Evolutionary conservation across 2,113 vertebrate genomes (phyloP).

Genomic region (Lycocorax pyrrhopterus): DNA sequence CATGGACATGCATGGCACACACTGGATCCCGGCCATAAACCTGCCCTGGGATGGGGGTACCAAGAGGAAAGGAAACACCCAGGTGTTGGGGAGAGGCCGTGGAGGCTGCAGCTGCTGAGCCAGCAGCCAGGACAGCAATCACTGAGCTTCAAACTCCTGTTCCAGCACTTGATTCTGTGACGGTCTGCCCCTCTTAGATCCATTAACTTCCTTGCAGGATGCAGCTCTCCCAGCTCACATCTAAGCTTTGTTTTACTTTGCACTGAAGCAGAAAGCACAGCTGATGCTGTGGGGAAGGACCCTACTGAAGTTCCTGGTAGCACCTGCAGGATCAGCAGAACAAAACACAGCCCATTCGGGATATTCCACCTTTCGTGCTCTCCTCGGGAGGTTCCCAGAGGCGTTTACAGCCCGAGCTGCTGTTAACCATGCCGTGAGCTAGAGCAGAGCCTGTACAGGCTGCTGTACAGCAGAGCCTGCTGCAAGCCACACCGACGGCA

Average conservation of each 20-base stretch:
- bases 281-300: not conserved
- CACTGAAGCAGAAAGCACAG: not conserved
- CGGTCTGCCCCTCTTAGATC: not conserved
- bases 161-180: not conserved
- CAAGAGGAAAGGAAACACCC: accelerated
- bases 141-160: not conserved
- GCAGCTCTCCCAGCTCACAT: not conserved
- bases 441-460: not conserved
- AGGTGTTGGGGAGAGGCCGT: accelerated
- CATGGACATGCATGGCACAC: accelerated
- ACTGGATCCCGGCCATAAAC: accelerated
- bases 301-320: not conserved
- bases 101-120: not conserved
- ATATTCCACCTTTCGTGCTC: not conserved
- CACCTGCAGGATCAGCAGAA: not conserved
- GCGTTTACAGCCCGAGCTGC: not conserved
- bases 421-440: accelerated
- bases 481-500: not conserved
- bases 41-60: accelerated
- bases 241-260: not conserved
- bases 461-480: not conserved
- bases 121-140: not conserved
- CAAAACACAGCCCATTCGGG: not conserved
- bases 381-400: not conserved
- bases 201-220: not conserved